Conservation (phyloP, 35 echinoderm and acorn worm species). For the Ptychodera flava region DNA sequence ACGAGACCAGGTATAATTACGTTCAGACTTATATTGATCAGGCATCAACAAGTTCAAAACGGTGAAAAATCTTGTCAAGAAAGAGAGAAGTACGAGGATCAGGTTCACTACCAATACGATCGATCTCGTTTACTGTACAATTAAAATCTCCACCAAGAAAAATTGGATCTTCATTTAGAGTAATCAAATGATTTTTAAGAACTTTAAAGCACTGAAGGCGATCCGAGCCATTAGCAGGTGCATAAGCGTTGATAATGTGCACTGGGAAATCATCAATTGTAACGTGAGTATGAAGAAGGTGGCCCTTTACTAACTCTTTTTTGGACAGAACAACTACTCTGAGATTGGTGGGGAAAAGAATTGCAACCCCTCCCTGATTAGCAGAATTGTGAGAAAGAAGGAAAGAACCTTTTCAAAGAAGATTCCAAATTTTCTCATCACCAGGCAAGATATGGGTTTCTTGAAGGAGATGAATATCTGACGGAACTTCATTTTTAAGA, state of each 20-base stretch:
- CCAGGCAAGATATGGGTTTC: background rate
- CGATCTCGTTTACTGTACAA: background rate
- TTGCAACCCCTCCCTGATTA: background rate
- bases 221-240: background rate
- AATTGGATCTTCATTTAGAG: background rate
- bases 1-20: background rate
- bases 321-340: background rate
- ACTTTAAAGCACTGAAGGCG: background rate
- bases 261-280: background rate
- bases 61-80: background rate
- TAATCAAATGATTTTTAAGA: background rate
- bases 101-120: background rate
- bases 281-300: background rate
- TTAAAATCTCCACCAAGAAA: background rate
- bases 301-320: background rate
- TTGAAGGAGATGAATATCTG: background rate
- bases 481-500: background rate
- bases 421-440: background rate
- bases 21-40: background rate
- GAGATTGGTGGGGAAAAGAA: background rate
- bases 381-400: background rate
- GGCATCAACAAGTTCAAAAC: background rate
- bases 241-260: background rate
- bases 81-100: background rate
- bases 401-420: background rate